Percentiles rank a stretch among this genome's conserved stretches.
These are phyloP conservation scores for Schizaphis graminum DNA, from an alignment of 2,888 invertebrate genomes.

Conservation along the genomic window DNA sequence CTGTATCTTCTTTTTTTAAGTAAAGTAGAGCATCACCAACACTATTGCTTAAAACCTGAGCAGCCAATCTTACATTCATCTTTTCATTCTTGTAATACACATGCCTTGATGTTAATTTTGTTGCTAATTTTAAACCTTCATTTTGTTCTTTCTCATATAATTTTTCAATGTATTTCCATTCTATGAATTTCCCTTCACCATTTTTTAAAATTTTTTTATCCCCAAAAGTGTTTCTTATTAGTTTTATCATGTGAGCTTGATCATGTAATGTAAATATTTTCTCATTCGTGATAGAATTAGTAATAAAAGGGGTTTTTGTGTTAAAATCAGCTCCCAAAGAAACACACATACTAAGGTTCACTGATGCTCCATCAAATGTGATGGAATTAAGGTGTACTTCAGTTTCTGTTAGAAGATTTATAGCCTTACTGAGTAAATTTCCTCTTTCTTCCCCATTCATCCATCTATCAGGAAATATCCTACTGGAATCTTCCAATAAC, in stretches of 20 bases:
- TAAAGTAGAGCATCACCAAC: conserved; percentile 39
- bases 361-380: too few relatives aligned
- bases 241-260: conserved; percentile 42
- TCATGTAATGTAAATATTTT: conserved; percentile 36
- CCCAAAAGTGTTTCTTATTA: not conserved
- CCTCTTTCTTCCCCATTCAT: too few relatives aligned
- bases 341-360: too few relatives aligned
- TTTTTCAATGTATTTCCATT: conserved; percentile 59
- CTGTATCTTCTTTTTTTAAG: not conserved
- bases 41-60: conserved; percentile 30
- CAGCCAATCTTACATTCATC: too few relatives aligned
- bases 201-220: not conserved
- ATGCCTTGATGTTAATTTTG: conserved; percentile 20
- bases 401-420: too few relatives aligned
- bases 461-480: too few relatives aligned
- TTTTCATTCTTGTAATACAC: not conserved
- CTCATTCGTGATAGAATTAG: conserved; percentile 33
- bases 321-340: too few relatives aligned
- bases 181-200: conserved; percentile 20
- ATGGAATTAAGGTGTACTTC: too few relatives aligned
- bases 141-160: conserved; percentile 57
- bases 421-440: too few relatives aligned
- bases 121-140: conserved; percentile 58
- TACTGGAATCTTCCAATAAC: too few relatives aligned
- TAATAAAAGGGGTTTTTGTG: conserved; percentile 53